phyloP scores from a whole-genome alignment of 1,140 invertebrate species.

The Brevipalpus yothersi region DNA sequence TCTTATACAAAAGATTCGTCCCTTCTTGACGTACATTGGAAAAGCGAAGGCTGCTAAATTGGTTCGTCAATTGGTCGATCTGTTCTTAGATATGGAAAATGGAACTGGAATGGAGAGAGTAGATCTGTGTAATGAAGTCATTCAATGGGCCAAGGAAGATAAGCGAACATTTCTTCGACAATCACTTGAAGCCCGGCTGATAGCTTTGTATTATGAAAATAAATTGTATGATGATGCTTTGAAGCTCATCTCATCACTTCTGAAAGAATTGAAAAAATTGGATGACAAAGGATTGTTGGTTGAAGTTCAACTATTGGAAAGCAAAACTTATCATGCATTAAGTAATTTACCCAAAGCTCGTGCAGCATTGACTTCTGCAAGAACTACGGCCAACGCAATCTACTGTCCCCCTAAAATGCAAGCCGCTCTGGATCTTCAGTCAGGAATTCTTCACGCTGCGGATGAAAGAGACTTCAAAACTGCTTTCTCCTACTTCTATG shows the following conservation, averaged over 20 bases:
- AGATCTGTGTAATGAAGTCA: slow-evolving; percentile 63
- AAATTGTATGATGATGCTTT: slow-evolving; percentile 66
- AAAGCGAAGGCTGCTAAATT: slow-evolving; percentile 98
- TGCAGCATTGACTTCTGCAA: slow-evolving; percentile 84
- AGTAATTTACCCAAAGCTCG: slow-evolving; percentile 86
- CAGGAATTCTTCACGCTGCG: slow-evolving; percentile 91
- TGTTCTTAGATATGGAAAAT: slow-evolving; percentile 87
- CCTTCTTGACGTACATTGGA: slow-evolving; percentile 70
- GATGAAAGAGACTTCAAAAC: slow-evolving; percentile 99
- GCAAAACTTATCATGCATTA: slow-evolving; percentile 82
- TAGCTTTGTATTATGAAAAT: slow-evolving; percentile 83
- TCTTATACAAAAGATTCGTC: slow-evolving; percentile 73
- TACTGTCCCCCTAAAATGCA: slow-evolving; percentile 97
- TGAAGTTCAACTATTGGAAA: slow-evolving; percentile 81
- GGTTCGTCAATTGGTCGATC: slow-evolving; percentile 81
- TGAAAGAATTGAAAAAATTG: slow-evolving; percentile 89
- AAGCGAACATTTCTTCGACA: slow-evolving; percentile 88
- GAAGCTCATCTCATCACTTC: slow-evolving; percentile 44
- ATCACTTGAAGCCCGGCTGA: slow-evolving; percentile 70
- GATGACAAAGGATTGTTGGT: slow-evolving; percentile 97
- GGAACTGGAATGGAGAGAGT: slow-evolving; percentile 52
- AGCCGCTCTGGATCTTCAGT: slow-evolving; percentile 84
- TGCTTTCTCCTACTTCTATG: slow-evolving; percentile 98
- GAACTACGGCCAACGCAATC: slow-evolving; percentile 96
- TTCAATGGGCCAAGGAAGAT: slow-evolving; percentile 97